Percentiles rank a stretch among this genome's conserved stretches.
Conservation (phyloP, 2,113 vertebrate genomes). For the Acrocephalus arundinaceus region DNA sequence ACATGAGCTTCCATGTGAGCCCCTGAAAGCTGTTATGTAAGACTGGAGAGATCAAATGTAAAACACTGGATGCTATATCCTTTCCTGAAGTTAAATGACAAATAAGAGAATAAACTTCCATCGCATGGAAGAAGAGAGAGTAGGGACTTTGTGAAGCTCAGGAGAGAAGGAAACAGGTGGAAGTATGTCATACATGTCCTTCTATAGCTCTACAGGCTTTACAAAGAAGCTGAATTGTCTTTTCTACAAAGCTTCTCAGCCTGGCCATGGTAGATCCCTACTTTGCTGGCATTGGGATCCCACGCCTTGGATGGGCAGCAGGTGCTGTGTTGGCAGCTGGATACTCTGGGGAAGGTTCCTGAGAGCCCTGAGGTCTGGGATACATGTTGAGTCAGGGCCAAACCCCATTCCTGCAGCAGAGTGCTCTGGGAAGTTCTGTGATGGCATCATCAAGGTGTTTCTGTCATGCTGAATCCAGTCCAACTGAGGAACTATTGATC, state of each 20-base stretch:
- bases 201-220: not conserved
- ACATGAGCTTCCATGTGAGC: not conserved
- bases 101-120: not conserved
- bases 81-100: not conserved
- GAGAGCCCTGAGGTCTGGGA: not conserved
- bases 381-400: rapidly evolving
- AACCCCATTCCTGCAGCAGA: not conserved
- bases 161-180: not conserved
- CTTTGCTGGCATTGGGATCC: not conserved
- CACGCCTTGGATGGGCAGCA: rapidly evolving
- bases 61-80: not conserved
- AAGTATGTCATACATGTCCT: not conserved
- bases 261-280: rapidly evolving
- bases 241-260: not conserved
- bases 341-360: not conserved
- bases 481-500: rapidly evolving
- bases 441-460: not conserved
- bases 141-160: not conserved
- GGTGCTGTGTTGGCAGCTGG: not conserved
- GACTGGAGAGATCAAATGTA: not conserved
- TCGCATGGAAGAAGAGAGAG: not conserved
- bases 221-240: not conserved
- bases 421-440: not conserved
- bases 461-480: not conserved
- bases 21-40: not conserved